phyloP scores from a whole-genome alignment of 2,888 invertebrate species.

The Thecocarcelia acutangulata region DNA sequence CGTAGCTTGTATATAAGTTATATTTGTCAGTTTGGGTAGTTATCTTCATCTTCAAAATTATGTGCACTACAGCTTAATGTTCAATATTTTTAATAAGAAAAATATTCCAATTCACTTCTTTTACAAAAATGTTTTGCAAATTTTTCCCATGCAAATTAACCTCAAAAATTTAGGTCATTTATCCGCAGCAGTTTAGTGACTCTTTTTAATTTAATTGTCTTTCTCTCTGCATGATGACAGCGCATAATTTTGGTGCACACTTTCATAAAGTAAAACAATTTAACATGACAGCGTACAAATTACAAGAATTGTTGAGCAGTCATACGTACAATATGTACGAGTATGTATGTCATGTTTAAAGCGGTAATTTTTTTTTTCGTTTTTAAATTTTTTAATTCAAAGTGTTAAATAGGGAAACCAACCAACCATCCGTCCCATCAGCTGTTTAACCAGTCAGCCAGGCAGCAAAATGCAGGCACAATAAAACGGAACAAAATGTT shows the following conservation, averaged over 20 bases:
- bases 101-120: constrained; percentile 18
- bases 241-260: constrained; percentile 51
- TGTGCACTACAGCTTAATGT: too few relatives aligned
- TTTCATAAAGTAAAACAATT: constrained; percentile 43
- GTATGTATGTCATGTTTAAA: constrained; percentile 40
- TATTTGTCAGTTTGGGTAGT: too few relatives aligned
- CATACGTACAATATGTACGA: too few relatives aligned
- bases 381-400: constrained; percentile 32
- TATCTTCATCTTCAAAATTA: too few relatives aligned
- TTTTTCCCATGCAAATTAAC: constrained; percentile 22
- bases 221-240: constrained; percentile 48
- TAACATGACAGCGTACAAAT: constrained; percentile 55
- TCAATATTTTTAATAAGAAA: background rate
- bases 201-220: constrained; percentile 11
- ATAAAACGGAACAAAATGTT: constrained; percentile 52
- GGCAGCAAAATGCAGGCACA: constrained; percentile 29
- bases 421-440: constrained; percentile 8
- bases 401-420: constrained; percentile 54
- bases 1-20: too few relatives aligned
- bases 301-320: constrained; percentile 19
- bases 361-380: constrained; percentile 37
- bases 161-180: constrained; percentile 35
- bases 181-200: constrained; percentile 31
- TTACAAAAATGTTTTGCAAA: background rate
- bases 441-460: constrained; percentile 13